Evolutionary conservation across 2,113 vertebrate species (phyloP).

Genomic region (Ariopsis seemanni): DNA sequence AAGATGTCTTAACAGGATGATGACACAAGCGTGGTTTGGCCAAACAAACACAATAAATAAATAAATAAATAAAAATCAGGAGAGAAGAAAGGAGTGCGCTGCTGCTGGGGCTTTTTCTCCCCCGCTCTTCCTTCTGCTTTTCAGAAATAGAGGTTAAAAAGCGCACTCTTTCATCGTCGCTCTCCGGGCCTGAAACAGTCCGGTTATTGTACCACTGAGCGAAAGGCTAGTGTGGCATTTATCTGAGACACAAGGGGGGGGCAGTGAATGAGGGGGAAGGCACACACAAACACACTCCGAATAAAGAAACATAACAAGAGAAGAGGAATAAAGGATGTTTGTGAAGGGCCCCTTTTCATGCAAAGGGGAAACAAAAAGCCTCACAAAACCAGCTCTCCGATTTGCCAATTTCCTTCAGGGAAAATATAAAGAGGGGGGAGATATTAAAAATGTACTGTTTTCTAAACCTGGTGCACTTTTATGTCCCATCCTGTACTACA

Average conservation of each 20-base stretch:
- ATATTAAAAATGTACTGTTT: slow-evolving; percentile 63
- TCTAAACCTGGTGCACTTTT: slow-evolving; percentile 68
- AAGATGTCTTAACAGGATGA: slow-evolving; percentile 73
- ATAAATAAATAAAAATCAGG: slow-evolving; percentile 26
- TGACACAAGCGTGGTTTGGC: slow-evolving; percentile 65
- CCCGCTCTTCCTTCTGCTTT: slow-evolving; percentile 59
- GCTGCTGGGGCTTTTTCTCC: slow-evolving; percentile 47
- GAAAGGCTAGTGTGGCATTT: slow-evolving; percentile 80
- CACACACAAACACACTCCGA: slow-evolving; percentile 73
- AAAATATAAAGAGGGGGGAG: slow-evolving; percentile 61
- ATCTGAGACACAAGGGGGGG: slow-evolving; percentile 63
- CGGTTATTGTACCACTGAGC: slow-evolving; percentile 70
- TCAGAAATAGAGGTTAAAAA: slow-evolving; percentile 76
- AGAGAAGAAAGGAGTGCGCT: slow-evolving; percentile 57
- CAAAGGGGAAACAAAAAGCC: slow-evolving; percentile 41
- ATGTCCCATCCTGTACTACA: slow-evolving; percentile 69
- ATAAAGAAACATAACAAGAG: slow-evolving; percentile 79
- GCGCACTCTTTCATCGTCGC: slow-evolving; percentile 67
- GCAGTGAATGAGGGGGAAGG: slow-evolving; percentile 50
- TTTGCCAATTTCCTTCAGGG: slow-evolving; percentile 62
- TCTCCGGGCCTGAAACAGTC: slow-evolving; percentile 70
- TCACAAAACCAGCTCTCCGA: slow-evolving; percentile 46
- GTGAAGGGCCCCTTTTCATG: slow-evolving; percentile 69
- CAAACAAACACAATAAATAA: slow-evolving; percentile 41
- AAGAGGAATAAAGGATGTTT: slow-evolving; percentile 74